These are phyloP conservation scores for Chromis chromis DNA, from an alignment of 2,797 vertebrate genomes.

Conservation along the genomic window DNA sequence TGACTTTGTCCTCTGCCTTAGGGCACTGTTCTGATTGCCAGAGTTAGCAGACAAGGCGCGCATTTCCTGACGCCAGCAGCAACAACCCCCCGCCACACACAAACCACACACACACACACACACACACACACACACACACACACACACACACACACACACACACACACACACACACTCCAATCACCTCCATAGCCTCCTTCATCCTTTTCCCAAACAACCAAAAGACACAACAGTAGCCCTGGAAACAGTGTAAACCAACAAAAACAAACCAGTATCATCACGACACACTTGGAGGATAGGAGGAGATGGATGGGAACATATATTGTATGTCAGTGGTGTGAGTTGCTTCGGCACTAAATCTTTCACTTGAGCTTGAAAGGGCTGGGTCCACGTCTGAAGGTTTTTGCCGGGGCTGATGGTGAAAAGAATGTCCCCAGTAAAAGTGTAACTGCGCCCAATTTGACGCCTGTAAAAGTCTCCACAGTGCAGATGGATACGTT, in stretches of 20 bases:
- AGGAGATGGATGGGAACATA: constrained; percentile 39
- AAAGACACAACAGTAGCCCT: constrained; percentile 76
- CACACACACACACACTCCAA: constrained; percentile 9
- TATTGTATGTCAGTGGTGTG: constrained; percentile 26
- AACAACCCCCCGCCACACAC: not conserved
- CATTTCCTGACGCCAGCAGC: constrained; percentile 62
- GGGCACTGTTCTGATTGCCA: constrained; percentile 37
- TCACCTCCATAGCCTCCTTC: constrained; percentile 46
- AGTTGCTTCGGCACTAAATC: constrained; percentile 62
- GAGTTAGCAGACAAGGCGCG: constrained; percentile 46
- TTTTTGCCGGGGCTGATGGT: constrained; percentile 47
- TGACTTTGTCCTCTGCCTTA: constrained; percentile 40
- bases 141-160: not conserved
- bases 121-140: not conserved
- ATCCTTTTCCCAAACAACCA: constrained; percentile 59
- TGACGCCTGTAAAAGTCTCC: constrained; percentile 73
- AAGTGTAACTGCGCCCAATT: constrained; percentile 72
- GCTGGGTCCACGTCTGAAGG: constrained; percentile 57
- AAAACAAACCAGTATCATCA: constrained; percentile 53
- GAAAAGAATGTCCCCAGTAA: constrained; percentile 71
- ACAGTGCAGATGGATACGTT: constrained; percentile 69
- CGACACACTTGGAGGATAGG: constrained; percentile 16
- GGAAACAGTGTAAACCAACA: constrained; percentile 75
- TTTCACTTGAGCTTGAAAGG: constrained; percentile 58
- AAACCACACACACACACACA: constrained; percentile 1